Evolutionary conservation across 2,888 invertebrate genomes (phyloP).

Genomic region (Amblyjoppa proteus): DNA sequence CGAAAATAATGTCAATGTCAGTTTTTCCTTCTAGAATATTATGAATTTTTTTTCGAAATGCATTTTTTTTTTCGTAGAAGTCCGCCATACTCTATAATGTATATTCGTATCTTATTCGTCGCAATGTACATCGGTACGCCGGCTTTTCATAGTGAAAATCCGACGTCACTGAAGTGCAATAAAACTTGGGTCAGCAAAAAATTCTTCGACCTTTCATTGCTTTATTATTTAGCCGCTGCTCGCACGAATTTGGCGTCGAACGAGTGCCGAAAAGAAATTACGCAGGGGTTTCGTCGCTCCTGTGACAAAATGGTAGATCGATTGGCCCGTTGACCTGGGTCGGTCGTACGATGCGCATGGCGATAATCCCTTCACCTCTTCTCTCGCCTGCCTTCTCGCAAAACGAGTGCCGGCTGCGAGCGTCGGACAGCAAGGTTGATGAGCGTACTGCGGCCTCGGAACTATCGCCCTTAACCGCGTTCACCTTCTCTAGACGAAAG

Average conservation of each 20-base stretch:
- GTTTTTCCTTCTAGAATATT: too few relatives aligned
- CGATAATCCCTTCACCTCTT: constrained; percentile 27
- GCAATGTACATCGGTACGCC: too few relatives aligned
- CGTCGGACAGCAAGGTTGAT: constrained; percentile 46
- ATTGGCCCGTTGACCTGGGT: constrained; percentile 18
- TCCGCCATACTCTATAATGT: too few relatives aligned
- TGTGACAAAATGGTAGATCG: constrained; percentile 43
- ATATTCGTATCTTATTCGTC: too few relatives aligned
- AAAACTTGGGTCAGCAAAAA: too few relatives aligned
- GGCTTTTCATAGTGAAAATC: too few relatives aligned
- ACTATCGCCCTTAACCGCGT: constrained; percentile 24
- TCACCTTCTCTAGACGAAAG: constrained; percentile 29
- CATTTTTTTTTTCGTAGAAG: too few relatives aligned
- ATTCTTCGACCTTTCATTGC: not conserved
- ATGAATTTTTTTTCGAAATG: too few relatives aligned
- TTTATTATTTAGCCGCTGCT: not conserved
- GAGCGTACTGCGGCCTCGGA: constrained; percentile 21
- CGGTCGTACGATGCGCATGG: not conserved
- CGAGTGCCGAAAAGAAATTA: not conserved
- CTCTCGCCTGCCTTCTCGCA: not conserved
- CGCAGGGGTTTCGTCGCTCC: constrained; percentile 10
- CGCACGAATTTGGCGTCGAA: not conserved
- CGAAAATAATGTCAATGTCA: too few relatives aligned
- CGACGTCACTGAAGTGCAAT: too few relatives aligned
- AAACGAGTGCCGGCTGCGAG: constrained; percentile 18